Conservation (phyloP, 2,797 vertebrate genomes). For the Geotrypetes seraphini region DNA sequence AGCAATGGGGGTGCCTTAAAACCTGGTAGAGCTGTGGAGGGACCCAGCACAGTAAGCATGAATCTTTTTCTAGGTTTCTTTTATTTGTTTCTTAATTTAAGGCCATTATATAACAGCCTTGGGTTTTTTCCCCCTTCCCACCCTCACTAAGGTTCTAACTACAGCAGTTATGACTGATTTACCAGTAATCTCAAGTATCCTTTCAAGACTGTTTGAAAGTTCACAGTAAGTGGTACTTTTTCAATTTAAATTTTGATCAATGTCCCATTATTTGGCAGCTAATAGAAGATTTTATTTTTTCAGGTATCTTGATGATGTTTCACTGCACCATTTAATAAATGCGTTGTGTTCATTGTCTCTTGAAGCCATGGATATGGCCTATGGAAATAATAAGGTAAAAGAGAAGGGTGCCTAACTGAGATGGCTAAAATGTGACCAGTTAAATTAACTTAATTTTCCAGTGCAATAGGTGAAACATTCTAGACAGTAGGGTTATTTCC, state of each 20-base stretch:
- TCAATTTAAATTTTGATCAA: constrained; percentile 16
- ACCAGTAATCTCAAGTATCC: constrained; percentile 90
- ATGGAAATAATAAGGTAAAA: constrained; percentile 94
- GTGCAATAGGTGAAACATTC: no score
- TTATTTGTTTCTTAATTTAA: background rate
- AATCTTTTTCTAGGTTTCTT: background rate
- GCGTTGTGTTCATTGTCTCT: constrained; percentile 92
- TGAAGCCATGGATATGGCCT: constrained; percentile 99
- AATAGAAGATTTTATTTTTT: constrained; percentile 36
- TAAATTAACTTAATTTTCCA: no score
- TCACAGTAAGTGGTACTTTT: constrained; percentile 77
- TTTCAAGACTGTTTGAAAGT: constrained; percentile 95
- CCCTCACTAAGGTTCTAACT: constrained; percentile 89
- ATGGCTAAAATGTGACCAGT: no score
- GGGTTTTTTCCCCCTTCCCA: constrained; percentile 10
- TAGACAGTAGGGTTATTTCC: no score
- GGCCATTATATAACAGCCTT: background rate
- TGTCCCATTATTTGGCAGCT: no score
- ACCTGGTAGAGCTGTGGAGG: constrained; percentile 90
- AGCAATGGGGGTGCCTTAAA: constrained; percentile 84
- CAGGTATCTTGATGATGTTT: constrained; percentile 95
- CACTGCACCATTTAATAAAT: constrained; percentile 95
- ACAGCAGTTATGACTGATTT: constrained; percentile 98
- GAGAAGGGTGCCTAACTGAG: no score
- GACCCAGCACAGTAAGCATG: constrained; percentile 84